Percentiles rank a stretch among this genome's conserved stretches.
These are phyloP conservation scores for Eospalax fontanierii DNA, from an alignment of 2,797 vertebrate genomes.

Conservation along the genomic window DNA sequence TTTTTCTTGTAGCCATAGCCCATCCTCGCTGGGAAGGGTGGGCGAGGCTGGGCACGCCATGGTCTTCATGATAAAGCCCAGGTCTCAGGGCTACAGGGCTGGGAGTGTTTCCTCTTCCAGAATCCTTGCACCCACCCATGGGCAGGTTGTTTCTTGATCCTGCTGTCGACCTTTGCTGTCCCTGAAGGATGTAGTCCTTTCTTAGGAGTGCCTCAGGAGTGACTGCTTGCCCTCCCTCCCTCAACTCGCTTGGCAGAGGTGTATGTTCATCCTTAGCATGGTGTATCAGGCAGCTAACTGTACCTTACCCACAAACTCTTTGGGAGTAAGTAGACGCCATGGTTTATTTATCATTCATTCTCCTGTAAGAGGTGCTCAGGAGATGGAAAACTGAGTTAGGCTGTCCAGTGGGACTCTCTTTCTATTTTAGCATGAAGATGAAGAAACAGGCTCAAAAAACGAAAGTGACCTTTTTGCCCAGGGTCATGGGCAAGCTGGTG, in stretches of 20 bases:
- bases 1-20: background rate
- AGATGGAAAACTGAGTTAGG: background rate
- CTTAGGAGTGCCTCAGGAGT: background rate
- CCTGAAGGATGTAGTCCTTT: background rate
- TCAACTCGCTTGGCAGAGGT: background rate
- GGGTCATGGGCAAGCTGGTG: background rate
- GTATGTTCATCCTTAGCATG: background rate
- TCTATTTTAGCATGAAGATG: background rate
- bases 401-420: background rate
- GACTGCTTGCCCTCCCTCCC: background rate
- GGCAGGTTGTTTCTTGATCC: background rate
- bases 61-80: background rate
- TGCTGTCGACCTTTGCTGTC: background rate
- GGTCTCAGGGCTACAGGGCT: background rate
- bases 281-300: background rate
- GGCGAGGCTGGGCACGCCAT: background rate
- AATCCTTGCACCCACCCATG: background rate
- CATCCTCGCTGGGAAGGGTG: background rate
- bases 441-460: constrained; percentile 2
- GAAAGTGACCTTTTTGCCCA: background rate
- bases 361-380: background rate
- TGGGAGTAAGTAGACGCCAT: background rate
- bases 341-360: constrained; percentile 23
- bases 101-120: background rate
- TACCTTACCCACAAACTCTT: background rate